Base-by-base conservation (phyloP, 2,113 vertebrate species). In the Grus americana region DNA sequence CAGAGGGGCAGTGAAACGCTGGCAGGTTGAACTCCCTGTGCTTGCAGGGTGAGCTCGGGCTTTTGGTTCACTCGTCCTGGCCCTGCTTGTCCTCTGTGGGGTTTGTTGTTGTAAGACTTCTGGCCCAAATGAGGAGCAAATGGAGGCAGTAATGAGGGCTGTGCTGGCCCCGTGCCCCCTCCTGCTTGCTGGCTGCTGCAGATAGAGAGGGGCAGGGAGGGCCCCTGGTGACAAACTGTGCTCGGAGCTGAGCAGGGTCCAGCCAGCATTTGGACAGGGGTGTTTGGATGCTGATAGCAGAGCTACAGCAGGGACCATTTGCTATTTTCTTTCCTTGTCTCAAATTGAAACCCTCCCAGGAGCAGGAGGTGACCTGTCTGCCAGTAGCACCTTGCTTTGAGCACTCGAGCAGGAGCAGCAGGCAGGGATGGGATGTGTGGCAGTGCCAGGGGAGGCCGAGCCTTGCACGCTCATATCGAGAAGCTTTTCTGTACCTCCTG, bases 91-190 rank as follows among this genome's bases (percentile, higher is more conserved):
- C 88, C 82, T 83, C 78, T 11, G 13, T 14, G 1, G 88, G 84
- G 57, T 96, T 98, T 98, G 96, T 98, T 98, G 94, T 98, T 95
- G 44, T 95, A 97, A 94, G 95, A 79, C 93, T 95, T 59, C 87
- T 80, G 61, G 44, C 93, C 97, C 97, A 98, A 98, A 98, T 97
- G 97, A 98, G 88, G 92, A 98, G 86, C 98, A 98, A 98, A 98
- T 98, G 98, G 98, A 88, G 89, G 94, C 42, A 16, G 90, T 57
- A 27, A 97, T 95, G 95, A 92, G 71, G 57, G 95, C 86, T 73
- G 85, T 6, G 52, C 82, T 85, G 94, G 46, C 72, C 59, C 62
- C 10, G 14, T 61, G 94, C 96, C 91, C 92, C 95, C 96, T 97
- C 92, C 89, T 2, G 81, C 84, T 92, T 6, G 0, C 92, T 29